A percentile compares a stretch with the other conserved stretches of the same genome.
Evolutionary conservation across 37 sponge, comb jelly and placozoan species (phyloP).

Genomic region (Tethya wilhelma): DNA sequence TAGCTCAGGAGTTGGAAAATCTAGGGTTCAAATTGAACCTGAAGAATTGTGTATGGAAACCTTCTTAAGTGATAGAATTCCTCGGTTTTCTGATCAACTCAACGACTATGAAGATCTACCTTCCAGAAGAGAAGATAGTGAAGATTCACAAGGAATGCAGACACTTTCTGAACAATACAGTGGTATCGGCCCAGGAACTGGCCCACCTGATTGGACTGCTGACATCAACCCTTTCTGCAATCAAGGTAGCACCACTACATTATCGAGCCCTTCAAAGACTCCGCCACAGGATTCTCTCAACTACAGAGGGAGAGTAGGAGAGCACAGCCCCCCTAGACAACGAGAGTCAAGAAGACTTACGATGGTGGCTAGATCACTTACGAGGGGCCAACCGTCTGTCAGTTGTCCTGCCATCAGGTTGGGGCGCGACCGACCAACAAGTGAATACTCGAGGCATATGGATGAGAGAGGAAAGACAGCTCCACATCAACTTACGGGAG

Average conservation of each 20-base stretch:
- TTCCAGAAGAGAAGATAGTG: slow-evolving; percentile 3
- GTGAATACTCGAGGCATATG: slow-evolving; percentile 16
- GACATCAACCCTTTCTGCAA: slow-evolving; percentile 4
- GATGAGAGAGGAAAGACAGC: slow-evolving; percentile 4
- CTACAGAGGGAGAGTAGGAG: not conserved
- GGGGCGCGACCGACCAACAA: slow-evolving; percentile 25
- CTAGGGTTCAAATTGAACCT: slow-evolving; percentile 31
- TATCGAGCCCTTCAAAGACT: slow-evolving; percentile 7
- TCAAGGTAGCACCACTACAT: slow-evolving; percentile 37
- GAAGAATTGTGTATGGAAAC: slow-evolving; percentile 16
- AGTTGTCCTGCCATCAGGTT: slow-evolving; percentile 23
- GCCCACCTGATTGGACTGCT: slow-evolving; percentile 11
- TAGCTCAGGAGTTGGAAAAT: not conserved
- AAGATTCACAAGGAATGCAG: not conserved
- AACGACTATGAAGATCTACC: slow-evolving; percentile 13
- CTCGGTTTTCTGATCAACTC: slow-evolving; percentile 41
- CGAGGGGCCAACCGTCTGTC: slow-evolving; percentile 10
- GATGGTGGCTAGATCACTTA: not conserved
- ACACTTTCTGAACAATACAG: not conserved
- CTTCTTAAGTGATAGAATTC: slow-evolving; percentile 31
- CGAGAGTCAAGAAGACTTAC: not conserved
- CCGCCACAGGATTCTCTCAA: not conserved
- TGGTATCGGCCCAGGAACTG: slow-evolving; percentile 2
- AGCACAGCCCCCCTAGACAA: not conserved
- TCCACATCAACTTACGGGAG: slow-evolving; percentile 24